These are phyloP conservation scores for Melieria crassipennis DNA, from an alignment of 2,888 invertebrate species.

Conservation along the genomic window DNA sequence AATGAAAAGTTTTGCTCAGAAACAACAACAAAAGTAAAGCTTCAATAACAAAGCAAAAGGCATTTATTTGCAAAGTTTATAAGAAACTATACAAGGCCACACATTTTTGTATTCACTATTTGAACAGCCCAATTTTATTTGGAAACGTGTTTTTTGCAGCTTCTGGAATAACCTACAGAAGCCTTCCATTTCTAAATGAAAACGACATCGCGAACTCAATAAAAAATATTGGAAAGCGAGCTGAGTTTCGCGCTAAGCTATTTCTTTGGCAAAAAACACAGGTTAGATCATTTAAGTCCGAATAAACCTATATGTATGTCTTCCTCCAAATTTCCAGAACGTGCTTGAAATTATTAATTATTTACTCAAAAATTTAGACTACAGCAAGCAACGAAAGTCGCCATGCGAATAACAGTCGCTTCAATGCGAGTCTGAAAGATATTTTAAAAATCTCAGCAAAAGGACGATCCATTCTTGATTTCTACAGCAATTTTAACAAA, in stretches of 20 bases:
- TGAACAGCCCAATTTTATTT: no score
- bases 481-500: neutral
- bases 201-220: constrained; percentile 10
- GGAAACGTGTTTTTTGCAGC: no score
- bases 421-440: neutral
- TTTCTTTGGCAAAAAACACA: constrained; percentile 18
- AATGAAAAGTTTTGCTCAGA: no score
- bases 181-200: no score
- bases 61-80: neutral
- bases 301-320: neutral
- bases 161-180: no score
- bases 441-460: neutral
- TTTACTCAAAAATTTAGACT: neutral
- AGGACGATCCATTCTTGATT: constrained; percentile 5
- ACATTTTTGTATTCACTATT: no score
- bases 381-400: neutral
- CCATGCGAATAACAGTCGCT: neutral
- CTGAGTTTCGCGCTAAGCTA: constrained; percentile 16
- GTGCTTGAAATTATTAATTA: neutral
- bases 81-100: no score
- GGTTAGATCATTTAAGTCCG: neutral
- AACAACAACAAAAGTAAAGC: no score
- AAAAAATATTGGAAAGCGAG: constrained; percentile 15
- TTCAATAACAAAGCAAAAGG: constrained; percentile 9
- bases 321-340: neutral